Evolutionary conservation across 2,888 invertebrate species (phyloP), one percentile per base, ranked within the genome.

Genomic region (Pinctada fucata): DNA sequence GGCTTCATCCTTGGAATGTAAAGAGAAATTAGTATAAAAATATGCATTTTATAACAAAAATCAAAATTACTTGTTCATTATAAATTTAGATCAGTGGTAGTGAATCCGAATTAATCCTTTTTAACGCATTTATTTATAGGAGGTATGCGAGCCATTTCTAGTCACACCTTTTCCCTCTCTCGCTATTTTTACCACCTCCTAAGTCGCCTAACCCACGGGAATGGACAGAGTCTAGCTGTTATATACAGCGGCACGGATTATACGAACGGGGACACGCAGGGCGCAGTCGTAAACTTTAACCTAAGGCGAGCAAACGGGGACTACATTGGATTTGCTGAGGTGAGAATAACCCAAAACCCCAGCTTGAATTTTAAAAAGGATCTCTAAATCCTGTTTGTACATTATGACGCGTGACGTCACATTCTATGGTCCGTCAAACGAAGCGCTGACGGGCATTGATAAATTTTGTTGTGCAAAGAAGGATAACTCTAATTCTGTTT

Each of bases 231-330:
- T 49, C 95, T 96, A 50, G 95, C 94, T 6, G 92, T 94, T 85
- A 92, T 97, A 2, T 98, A 98, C 91, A 94, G 95, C 89, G 82
- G 82, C 52, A 81, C 79, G 10, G 79, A 83, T 16, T 91, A 88
- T 82, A 94, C 93, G 76, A 93, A 95, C 88, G 90, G 91, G 0
- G 87, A 90, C 16, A 93, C 91, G 45, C 98, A 99, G 93, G 99
- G 99, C 8, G 95, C 95, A 64, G 95, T 97, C 80, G 95, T 99
- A 3, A 95, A 96, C 85, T 99, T 99, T 91, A 99, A 97, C 94
- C 93, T 99, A 76, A 91, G 95, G 8, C 94, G 97, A 85, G 94
- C 95, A 64, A 95, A 95, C 93, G 96, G 97, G 48, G 94, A 95
- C 66, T 96, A 94, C 92, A 95, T 98, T 86, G 99, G 99, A 73